Percentiles rank a stretch among this genome's conserved stretches.
Conservation (phyloP, 53 echinoderm and acorn worm genomes). For the Antedon mediterranea region DNA sequence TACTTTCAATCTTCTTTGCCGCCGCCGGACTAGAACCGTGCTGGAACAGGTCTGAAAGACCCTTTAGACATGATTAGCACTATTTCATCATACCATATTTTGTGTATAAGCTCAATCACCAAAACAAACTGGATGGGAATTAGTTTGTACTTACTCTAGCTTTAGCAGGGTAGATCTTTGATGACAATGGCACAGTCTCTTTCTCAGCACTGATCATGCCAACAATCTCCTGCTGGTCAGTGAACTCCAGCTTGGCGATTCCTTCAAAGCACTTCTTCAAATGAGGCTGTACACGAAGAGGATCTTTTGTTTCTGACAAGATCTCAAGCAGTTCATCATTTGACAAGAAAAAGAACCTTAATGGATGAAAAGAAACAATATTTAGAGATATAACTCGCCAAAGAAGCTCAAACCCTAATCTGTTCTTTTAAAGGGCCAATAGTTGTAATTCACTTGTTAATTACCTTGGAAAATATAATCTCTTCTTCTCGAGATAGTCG, state of each 20-base stretch:
- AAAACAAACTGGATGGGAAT: too few relatives aligned
- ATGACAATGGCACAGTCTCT: constrained; percentile 71
- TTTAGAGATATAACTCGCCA: too few relatives aligned
- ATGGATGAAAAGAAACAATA: background rate
- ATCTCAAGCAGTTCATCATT: constrained; percentile 98
- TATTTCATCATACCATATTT: too few relatives aligned
- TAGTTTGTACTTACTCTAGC: constrained; percentile 38
- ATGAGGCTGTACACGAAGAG: constrained; percentile 88
- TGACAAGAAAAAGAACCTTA: constrained; percentile 96
- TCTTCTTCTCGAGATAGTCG: constrained; percentile 94
- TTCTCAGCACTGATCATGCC: constrained; percentile 98
- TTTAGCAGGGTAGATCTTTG: constrained; percentile 92
- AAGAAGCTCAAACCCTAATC: background rate
- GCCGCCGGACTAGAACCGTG: too few relatives aligned
- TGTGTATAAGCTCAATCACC: too few relatives aligned
- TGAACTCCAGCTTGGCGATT: constrained; percentile 88
- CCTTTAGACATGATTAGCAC: too few relatives aligned
- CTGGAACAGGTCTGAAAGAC: too few relatives aligned
- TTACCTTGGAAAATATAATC: constrained; percentile 94
- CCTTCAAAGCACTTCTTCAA: constrained; percentile 99
- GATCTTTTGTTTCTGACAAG: constrained; percentile 98
- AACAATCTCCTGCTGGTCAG: constrained; percentile 88
- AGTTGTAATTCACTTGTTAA: background rate
- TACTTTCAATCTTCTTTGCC: too few relatives aligned
- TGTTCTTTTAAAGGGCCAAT: background rate